phyloP scores from a whole-genome alignment of 2,888 invertebrate genomes.

The Brassicogethes aeneus region DNA sequence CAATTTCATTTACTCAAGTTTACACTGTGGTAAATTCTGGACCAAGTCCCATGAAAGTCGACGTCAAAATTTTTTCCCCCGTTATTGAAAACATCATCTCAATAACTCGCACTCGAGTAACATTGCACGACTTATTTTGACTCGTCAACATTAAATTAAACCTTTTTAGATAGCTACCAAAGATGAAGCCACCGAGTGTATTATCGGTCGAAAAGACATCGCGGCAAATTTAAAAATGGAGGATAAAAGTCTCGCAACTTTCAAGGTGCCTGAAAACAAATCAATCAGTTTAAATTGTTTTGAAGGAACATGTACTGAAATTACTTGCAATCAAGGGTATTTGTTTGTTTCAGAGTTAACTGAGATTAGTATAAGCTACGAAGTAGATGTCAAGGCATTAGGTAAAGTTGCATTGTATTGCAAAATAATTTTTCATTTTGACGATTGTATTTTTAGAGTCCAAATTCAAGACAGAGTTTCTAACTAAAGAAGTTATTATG shows the following conservation, averaged over 20 bases:
- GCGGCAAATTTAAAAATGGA: no score
- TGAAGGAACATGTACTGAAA: neutral
- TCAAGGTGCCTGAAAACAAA: no score
- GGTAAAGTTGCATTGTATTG: no score
- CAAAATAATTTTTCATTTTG: no score
- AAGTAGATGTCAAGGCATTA: no score
- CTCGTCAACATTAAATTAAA: no score
- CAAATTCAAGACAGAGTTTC: neutral
- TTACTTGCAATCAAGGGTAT: neutral
- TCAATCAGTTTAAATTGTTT: neutral
- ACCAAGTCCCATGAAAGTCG: neutral
- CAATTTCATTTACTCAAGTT: neutral
- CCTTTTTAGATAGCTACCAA: neutral
- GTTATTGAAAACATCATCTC: no score
- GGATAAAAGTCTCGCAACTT: no score
- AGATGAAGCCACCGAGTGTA: neutral
- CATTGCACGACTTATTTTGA: no score
- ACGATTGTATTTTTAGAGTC: no score
- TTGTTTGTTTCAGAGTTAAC: neutral
- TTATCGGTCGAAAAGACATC: neutral
- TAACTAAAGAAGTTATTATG: neutral
- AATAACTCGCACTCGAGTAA: no score
- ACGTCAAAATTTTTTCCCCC: neutral
- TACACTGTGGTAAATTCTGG: neutral
- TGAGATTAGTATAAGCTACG: neutral